phyloP scores from a whole-genome alignment of 2,113 vertebrate species.

The Chrysochloris asiatica region DNA sequence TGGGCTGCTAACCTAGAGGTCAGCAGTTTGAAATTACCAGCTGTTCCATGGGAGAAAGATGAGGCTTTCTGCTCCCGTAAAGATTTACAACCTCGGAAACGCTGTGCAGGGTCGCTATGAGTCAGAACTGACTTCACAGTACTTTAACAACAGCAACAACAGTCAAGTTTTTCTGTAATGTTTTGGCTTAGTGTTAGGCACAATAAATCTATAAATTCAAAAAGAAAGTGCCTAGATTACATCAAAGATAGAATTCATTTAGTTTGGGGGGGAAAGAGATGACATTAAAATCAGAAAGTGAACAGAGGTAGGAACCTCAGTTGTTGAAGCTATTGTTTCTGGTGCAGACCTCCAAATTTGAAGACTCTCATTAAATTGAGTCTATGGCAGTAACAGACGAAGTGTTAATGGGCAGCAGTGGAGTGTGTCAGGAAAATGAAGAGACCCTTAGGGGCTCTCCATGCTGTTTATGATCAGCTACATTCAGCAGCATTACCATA shows the following conservation, averaged over 20 bases:
- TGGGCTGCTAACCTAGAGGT: too few relatives aligned
- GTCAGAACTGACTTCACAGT: too few relatives aligned
- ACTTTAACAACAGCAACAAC: too few relatives aligned
- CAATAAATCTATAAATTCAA: constrained; percentile 49
- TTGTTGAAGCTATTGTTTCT: constrained; percentile 78
- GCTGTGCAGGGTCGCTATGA: too few relatives aligned
- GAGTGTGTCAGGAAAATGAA: constrained; percentile 87
- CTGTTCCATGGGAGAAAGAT: too few relatives aligned
- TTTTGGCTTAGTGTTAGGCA: constrained; percentile 37
- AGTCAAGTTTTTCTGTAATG: background rate
- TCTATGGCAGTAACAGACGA: constrained; percentile 86
- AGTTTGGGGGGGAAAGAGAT: constrained; percentile 53
- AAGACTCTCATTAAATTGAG: constrained; percentile 87
- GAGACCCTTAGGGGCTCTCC: constrained; percentile 86
- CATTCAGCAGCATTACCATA: constrained; percentile 78
- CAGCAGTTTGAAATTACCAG: too few relatives aligned
- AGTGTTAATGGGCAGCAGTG: constrained; percentile 88
- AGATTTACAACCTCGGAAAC: too few relatives aligned
- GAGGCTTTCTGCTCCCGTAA: too few relatives aligned
- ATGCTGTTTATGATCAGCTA: constrained; percentile 82
- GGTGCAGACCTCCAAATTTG: constrained; percentile 79
- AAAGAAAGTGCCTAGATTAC: constrained; percentile 26
- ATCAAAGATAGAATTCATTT: constrained; percentile 56
- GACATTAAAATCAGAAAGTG: constrained; percentile 39
- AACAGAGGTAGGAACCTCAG: constrained; percentile 39